Base-by-base conservation (phyloP, 2,888 invertebrate genomes). In the Anthophora plumipes region DNA sequence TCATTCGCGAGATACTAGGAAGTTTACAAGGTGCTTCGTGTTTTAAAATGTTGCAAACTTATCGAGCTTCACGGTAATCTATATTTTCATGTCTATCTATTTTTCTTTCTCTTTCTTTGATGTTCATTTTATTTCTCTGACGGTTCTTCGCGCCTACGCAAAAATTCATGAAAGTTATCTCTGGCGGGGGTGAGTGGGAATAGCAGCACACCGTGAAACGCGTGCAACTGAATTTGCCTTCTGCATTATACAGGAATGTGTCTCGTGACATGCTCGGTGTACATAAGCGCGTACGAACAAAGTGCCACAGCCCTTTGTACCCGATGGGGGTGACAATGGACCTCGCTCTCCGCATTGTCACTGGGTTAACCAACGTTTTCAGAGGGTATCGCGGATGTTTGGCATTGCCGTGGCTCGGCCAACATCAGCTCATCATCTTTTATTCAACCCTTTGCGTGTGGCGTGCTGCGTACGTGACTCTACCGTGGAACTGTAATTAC, bases 341-440 rank as follows among this genome's bases (percentile, higher is more conserved):
- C 84, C 88, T 86, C 79, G 88, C 85, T 87, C 82, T 88, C 85
- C 84, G 90, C 89, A 91, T 93, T 93, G 92, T 92, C 91, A 91
- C 91, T 83, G 85, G 88, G 89, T 92, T 92, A 92, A 92, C 92
- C 91, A 92, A 92, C 89, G 87, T 84, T 87, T 84, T 77, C 84
- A 77, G 68, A 78, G 78, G 68, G 77, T 83, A 77, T 85, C 84
- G 83, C 50, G 81, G 82, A 84, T 86, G 86, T 86, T 86, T 86
- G 86, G 78, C 82, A 78, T 87, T 86, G 76, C 80, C 80, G 77
- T 72, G 71, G 84, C 86, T 73, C 73, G 81, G 72, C 79, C 84
- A 85, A 83, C 87, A 82, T 83, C 86, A 81, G 75, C 78, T 77
- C 69, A 68, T 81, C 85, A 88, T 88, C 88, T 86, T 88, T 88